Base-by-base conservation (phyloP, 2,113 vertebrate genomes). In the Sebastes fasciatus region DNA sequence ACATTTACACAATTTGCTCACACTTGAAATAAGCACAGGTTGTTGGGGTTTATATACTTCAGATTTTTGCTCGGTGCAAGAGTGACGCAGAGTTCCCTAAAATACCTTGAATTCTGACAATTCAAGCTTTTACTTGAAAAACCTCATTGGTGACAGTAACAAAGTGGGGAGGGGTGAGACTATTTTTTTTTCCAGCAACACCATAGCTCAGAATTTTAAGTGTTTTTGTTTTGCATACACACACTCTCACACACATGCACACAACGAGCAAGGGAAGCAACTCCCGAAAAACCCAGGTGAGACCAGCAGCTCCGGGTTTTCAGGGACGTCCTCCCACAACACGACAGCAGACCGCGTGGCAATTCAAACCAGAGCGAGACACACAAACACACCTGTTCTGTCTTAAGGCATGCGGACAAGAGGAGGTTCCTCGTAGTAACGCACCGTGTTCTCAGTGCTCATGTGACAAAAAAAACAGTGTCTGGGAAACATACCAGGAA, bases 291-390 rank as follows among this genome's bases (percentile, higher is more conserved):
- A 91, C 69, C 0, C 54, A 62, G 84, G 86, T 77, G 78, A 77
- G 89, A 93, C 92, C 93, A 93, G 94, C 93, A 91, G 83, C 90
- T 90, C 87, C 84, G 43, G 70, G 82, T 84, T 89, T 83, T 89
- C 58, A 87, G 72, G 75, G 65, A 68, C 16, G 7, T 62, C 86
- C 85, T 51, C 74, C 43, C 51, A 58, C 61, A 82, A 89, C 75
- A 86, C 48, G 66, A 68, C 80, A 82, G 86, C 75, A 84, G 84
- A 86, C 81, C 61, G 75, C 26, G 72, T 54, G 69, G 66, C 74
- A 34, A 34, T 34, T 34, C 34, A 63, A 73, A 81, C 40, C 64
- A 49, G 65, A 84, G 58, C 43, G 45, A 83, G 75, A 88, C 80
- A 74, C 69, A 80, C 65, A 82, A 54, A 83, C 85, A 77, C 9